A percentile compares a stretch with the other conserved stretches of the same genome.
Evolutionary conservation across 1,140 invertebrate species (phyloP).

Genomic region (Helicoverpa armigera): DNA sequence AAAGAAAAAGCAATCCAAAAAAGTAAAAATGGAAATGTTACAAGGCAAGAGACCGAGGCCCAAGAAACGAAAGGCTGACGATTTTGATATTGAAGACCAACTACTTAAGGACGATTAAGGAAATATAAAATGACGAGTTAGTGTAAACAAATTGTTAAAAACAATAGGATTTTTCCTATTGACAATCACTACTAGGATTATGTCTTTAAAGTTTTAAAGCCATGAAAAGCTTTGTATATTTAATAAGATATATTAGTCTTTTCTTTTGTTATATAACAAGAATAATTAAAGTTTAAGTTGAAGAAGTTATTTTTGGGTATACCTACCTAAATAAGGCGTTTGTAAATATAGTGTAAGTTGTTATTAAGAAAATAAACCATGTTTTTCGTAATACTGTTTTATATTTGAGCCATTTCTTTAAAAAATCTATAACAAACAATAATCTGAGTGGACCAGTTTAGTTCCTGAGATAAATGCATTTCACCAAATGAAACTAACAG

Average conservation of each 20-base stretch:
- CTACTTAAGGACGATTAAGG: slow-evolving; percentile 64
- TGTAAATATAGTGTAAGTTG: slow-evolving; percentile 37
- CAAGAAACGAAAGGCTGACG: slow-evolving; percentile 80
- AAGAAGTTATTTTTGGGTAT: not conserved
- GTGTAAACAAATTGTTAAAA: not conserved
- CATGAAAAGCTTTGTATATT: not conserved
- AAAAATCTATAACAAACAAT: too few relatives aligned
- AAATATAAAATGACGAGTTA: not conserved
- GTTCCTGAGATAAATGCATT: too few relatives aligned
- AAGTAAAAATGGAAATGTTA: slow-evolving; percentile 88
- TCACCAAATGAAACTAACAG: too few relatives aligned
- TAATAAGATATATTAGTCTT: not conserved
- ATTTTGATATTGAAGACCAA: slow-evolving; percentile 77
- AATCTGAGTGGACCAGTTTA: too few relatives aligned
- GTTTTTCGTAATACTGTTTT: not conserved
- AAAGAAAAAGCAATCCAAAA: slow-evolving; percentile 92
- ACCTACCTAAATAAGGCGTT: not conserved
- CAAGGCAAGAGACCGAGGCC: slow-evolving; percentile 76
- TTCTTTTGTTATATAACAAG: not conserved
- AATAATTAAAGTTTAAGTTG: not conserved
- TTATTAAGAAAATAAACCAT: slow-evolving; percentile 13
- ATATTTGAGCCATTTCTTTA: too few relatives aligned
- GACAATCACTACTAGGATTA: not conserved
- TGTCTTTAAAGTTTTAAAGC: not conserved
- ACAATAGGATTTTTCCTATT: not conserved